Conservation (phyloP, 2,888 invertebrate species). For the Polymixis flavicincta region DNA sequence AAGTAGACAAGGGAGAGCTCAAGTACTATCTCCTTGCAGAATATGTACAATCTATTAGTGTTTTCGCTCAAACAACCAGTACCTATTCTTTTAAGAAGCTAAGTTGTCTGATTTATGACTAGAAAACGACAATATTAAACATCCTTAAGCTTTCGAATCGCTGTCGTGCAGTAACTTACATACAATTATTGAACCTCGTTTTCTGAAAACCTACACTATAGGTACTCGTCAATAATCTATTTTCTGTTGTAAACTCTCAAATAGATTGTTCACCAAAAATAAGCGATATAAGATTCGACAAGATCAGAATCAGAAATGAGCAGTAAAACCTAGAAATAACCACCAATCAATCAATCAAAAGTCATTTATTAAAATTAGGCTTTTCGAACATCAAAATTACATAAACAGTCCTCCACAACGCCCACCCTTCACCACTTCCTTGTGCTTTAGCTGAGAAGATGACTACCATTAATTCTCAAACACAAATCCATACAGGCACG, state of each 20-base stretch:
- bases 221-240: not conserved
- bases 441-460: no score
- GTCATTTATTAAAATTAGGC: no score
- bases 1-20: not conserved
- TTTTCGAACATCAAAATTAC: no score
- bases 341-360: no score
- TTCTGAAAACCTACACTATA: not conserved
- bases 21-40: not conserved
- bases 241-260: not conserved
- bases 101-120: not conserved
- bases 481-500: conserved; percentile 73
- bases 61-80: not conserved
- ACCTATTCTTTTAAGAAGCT: not conserved
- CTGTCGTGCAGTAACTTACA: not conserved
- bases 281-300: not conserved
- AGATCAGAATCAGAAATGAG: not conserved
- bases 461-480: not conserved
- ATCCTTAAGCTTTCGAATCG: not conserved
- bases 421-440: no score
- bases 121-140: not conserved
- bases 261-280: not conserved
- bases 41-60: not conserved
- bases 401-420: no score
- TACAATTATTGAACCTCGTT: not conserved
- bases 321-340: not conserved